These are phyloP conservation scores for Phylloscopus trochilus DNA, from an alignment of 2,113 vertebrate genomes.

Conservation along the genomic window DNA sequence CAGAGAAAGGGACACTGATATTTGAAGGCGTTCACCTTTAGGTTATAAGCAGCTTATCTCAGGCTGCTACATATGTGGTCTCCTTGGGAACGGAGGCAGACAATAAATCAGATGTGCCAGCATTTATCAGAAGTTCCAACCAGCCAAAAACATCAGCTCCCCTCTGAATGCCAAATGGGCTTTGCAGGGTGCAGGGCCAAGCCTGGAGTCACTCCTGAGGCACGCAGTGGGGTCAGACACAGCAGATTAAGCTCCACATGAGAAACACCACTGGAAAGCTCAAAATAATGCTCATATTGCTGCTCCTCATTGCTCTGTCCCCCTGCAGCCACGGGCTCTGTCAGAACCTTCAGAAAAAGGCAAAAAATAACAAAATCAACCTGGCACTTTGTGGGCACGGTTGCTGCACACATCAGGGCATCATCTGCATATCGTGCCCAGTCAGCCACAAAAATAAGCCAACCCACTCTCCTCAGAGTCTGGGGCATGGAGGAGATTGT, in stretches of 20 bases:
- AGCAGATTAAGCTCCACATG: fast-evolving
- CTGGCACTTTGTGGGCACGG: neutral
- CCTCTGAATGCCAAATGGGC: neutral
- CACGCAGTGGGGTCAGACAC: neutral
- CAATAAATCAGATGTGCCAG: slow-evolving; percentile 62
- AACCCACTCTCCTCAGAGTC: fast-evolving
- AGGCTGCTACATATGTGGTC: neutral
- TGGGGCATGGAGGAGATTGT: neutral
- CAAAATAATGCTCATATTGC: neutral
- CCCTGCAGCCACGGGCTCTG: neutral
- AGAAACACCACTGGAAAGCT: fast-evolving
- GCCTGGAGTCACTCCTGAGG: neutral
- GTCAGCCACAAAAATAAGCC: neutral
- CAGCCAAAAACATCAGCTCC: slow-evolving; percentile 14
- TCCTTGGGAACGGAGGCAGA: slow-evolving; percentile 65
- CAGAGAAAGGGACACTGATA: neutral
- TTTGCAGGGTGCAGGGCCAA: neutral
- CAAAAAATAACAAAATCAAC: neutral
- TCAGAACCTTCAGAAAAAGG: neutral
- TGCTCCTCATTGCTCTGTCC: fast-evolving
- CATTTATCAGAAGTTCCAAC: slow-evolving; percentile 18
- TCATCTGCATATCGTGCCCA: neutral
- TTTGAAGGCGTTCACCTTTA: slow-evolving; percentile 40
- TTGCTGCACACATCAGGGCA: neutral
- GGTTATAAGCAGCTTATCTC: slow-evolving; percentile 39